phyloP scores from a whole-genome alignment of 2,797 vertebrate species.

The Varecia variegata region DNA sequence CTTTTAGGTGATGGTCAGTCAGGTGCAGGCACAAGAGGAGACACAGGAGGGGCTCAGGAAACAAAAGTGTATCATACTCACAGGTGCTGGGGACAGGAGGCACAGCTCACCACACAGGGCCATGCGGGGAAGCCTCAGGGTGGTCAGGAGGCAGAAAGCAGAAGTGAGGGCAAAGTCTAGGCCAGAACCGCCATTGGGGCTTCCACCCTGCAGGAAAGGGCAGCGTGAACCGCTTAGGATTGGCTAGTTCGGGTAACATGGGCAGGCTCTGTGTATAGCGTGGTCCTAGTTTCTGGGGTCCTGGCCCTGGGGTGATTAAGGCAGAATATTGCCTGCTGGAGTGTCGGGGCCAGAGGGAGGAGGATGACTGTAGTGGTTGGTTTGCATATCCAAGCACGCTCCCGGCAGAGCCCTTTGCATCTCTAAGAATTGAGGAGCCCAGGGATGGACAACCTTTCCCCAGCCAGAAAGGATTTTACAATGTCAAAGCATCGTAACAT shows the following conservation, averaged over 20 bases:
- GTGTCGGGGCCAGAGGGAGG: fast-evolving
- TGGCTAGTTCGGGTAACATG: neutral
- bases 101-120: neutral
- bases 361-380: neutral
- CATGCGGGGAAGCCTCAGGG: neutral
- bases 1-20: neutral
- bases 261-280: neutral
- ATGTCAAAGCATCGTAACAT: neutral
- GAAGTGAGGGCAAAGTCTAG: neutral
- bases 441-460: neutral
- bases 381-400: neutral
- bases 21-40: neutral
- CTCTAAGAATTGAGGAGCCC: neutral
- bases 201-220: neutral
- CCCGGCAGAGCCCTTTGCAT: neutral
- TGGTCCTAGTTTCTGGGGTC: neutral
- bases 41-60: neutral
- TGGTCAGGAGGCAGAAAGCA: too few species aligned
- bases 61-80: neutral
- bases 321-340: neutral
- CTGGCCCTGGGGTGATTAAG: neutral
- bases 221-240: neutral
- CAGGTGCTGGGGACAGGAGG: neutral
- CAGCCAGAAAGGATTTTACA: neutral
- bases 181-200: too few species aligned